Evolutionary conservation across 2,113 vertebrate genomes (phyloP).

Genomic region (Gracilinanus agilis): DNA sequence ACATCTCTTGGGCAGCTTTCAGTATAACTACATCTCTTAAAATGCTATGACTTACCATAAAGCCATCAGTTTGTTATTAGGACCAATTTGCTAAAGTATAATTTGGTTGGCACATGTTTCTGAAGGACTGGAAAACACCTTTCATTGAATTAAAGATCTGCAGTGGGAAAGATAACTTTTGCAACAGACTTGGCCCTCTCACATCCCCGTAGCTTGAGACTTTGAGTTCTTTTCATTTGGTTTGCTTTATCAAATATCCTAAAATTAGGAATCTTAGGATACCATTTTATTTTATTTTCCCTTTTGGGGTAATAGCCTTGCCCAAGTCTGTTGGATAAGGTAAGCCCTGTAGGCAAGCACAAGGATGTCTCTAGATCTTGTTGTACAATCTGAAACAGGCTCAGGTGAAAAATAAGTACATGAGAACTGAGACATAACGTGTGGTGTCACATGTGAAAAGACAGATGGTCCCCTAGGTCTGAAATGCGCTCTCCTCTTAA

Average conservation of each 20-base stretch:
- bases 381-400: neutral
- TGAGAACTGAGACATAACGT: neutral
- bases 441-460: neutral
- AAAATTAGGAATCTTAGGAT: conserved; percentile 7
- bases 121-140: neutral
- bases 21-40: neutral
- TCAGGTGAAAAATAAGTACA: neutral
- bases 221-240: neutral
- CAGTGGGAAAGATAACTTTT: neutral
- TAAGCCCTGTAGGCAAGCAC: conserved; percentile 15
- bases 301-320: conserved; percentile 14
- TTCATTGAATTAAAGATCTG: neutral
- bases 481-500: neutral
- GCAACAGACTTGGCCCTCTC: neutral
- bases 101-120: neutral
- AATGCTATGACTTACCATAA: neutral
- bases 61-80: neutral
- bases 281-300: conserved; percentile 7
- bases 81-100: neutral
- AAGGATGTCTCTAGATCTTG: conserved; percentile 20
- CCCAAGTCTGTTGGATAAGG: conserved; percentile 3
- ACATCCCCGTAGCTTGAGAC: neutral
- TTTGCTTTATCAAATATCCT: neutral
- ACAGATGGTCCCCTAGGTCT: neutral
- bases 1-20: neutral